Evolutionary conservation across 2,888 invertebrate genomes (phyloP).

Genomic region (Nomada hirtipes): DNA sequence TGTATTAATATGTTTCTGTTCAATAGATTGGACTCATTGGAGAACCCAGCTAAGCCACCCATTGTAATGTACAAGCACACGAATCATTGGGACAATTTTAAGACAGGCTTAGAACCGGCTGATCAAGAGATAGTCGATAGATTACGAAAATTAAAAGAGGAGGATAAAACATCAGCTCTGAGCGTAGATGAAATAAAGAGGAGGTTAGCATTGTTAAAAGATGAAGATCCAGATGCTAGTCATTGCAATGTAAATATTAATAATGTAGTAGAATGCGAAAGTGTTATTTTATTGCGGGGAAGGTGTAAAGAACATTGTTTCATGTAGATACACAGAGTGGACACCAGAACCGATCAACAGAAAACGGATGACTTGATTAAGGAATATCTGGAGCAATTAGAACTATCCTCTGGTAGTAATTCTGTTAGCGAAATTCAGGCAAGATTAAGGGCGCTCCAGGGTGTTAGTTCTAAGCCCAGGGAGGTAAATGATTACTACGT

Average conservation of each 20-base stretch:
- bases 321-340: constrained; percentile 82
- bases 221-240: constrained; percentile 83
- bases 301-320: background rate
- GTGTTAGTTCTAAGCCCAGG: constrained; percentile 19
- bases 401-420: constrained; percentile 84
- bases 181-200: constrained; percentile 88
- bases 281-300: background rate
- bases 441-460: constrained; percentile 58
- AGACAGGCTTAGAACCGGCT: constrained; percentile 84
- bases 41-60: constrained; percentile 86
- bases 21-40: constrained; percentile 85
- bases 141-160: constrained; percentile 88
- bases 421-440: constrained; percentile 85
- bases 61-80: constrained; percentile 85
- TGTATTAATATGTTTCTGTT: background rate
- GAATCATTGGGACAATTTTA: constrained; percentile 79
- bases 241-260: constrained; percentile 69
- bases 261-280: background rate
- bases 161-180: constrained; percentile 84
- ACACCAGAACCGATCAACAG: constrained; percentile 88
- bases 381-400: constrained; percentile 84
- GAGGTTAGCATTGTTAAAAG: constrained; percentile 89
- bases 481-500: constrained; percentile 2
- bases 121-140: constrained; percentile 89
- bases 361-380: constrained; percentile 89